Evolutionary conservation across 2,113 vertebrate genomes (phyloP).

Genomic region (Riparia riparia): DNA sequence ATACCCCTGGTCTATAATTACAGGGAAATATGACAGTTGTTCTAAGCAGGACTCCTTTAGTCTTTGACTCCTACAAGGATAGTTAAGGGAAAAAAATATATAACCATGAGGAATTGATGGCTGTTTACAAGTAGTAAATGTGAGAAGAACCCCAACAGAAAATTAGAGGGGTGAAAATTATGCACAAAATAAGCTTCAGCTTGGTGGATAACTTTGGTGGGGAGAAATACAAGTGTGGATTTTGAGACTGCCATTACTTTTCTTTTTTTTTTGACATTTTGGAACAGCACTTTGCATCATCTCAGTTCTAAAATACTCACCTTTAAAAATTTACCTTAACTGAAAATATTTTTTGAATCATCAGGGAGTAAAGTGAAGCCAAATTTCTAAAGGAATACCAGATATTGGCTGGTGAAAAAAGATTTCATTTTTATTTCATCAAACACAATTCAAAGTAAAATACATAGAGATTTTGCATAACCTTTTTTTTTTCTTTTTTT

Average conservation of each 20-base stretch:
- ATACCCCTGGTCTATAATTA: background rate
- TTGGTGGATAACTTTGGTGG: background rate
- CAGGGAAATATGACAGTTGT: background rate
- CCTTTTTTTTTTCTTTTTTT: rapidly evolving
- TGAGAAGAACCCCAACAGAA: background rate
- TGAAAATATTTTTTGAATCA: background rate
- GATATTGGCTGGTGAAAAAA: background rate
- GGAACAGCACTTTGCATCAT: background rate
- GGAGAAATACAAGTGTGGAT: background rate
- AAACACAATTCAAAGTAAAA: background rate
- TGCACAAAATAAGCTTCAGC: background rate
- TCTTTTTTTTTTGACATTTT: background rate
- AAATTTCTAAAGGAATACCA: background rate
- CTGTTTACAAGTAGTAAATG: background rate
- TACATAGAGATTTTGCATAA: background rate
- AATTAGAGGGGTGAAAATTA: background rate
- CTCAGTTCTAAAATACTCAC: background rate
- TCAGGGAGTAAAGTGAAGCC: background rate
- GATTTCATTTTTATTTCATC: background rate
- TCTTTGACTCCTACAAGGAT: background rate
- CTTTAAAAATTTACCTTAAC: background rate
- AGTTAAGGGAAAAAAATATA: background rate
- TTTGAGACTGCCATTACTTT: background rate
- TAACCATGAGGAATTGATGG: background rate
- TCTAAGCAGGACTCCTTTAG: background rate